Conservation (phyloP, 2,888 invertebrate genomes). For the Drosophila prostipennis region DNA sequence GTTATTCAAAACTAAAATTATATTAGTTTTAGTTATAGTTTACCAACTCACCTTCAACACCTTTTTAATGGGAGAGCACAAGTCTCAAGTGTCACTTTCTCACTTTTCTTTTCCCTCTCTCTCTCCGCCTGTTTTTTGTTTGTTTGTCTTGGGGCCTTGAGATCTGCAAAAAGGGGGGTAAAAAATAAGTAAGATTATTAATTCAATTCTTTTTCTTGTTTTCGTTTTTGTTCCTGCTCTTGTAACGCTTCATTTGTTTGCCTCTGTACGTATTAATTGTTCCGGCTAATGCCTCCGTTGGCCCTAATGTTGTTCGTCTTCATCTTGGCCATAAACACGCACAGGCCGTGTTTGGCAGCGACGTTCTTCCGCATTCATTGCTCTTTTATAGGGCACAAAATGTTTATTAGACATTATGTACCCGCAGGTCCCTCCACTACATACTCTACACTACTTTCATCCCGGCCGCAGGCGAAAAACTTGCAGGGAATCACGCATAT, state of each 20-base stretch:
- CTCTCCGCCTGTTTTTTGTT: too few relatives aligned
- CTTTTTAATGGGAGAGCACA: not conserved
- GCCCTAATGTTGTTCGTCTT: constrained; percentile 21
- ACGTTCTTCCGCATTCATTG: constrained; percentile 67
- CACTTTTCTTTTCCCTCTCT: not conserved
- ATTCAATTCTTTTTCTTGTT: constrained; percentile 50
- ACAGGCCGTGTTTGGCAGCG: constrained; percentile 74
- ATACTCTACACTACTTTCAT: not conserved
- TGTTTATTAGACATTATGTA: constrained; percentile 72
- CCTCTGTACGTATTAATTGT: constrained; percentile 63
- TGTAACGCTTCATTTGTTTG: constrained; percentile 6
- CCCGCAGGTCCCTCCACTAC: constrained; percentile 9
- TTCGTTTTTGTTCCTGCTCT: constrained; percentile 12
- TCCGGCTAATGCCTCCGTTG: constrained; percentile 22
- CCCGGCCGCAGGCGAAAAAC: constrained; percentile 19
- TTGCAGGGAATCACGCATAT: constrained; percentile 64
- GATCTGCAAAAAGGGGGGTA: constrained; percentile 31
- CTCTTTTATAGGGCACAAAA: constrained; percentile 61
- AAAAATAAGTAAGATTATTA: constrained; percentile 61
- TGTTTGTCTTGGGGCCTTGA: not conserved
- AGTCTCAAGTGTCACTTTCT: constrained; percentile 3
- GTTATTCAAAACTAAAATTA: too few relatives aligned
- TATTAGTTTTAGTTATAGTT: not conserved
- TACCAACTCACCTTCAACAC: constrained; percentile 18
- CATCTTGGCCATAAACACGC: constrained; percentile 69